Base-by-base conservation (phyloP, 1,140 invertebrate genomes). In the Heterodera schachtii region DNA sequence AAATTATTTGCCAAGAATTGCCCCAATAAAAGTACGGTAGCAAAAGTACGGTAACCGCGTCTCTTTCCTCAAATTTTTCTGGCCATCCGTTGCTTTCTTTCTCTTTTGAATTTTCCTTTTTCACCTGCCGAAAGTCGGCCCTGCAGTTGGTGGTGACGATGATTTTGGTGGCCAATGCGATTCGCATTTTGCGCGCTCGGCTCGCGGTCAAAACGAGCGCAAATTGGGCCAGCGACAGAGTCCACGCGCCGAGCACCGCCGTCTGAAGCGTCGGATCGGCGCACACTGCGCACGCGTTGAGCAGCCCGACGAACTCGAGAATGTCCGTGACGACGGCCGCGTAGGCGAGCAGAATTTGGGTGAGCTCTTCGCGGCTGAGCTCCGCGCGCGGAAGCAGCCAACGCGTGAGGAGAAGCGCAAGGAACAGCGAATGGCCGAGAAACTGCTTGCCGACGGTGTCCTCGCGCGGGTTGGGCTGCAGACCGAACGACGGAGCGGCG, bases 231-330 rank as follows among this genome's bases (percentile, higher is more conserved):
- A 90, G 74, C 70, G 81, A 83, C 78, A 90, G 87, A 21, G 89
- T 90, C 89, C 89, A 89, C 9, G 86, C 88, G 16, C 84, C 81
- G 13, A 89, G 82, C 41, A 89, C 88, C 73, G 87, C 77, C 8
- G 81, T 82, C 71, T 90, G 89, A 41, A 89, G 52, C 19, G 70
- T 49, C 21, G 70, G 80, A 52, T 90, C 80, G 11, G 75, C 41
- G 66, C 85, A 89, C 7, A 90, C 88, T 2, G 79, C 69, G 46
- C 80, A 49, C 69, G 88, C 90, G 64, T 90, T 92, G 91, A 97
- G 96, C 0, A 95, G 95, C 89, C 97, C 95, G 90, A 96, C 96
- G 90, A 97, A 96, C 90, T 97, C 95, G 47, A 97, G 95, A 79
- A 97, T 97, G 90, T 97, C 96, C 0, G 95, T 95, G 0, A 95